Evolutionary conservation across 2,113 vertebrate genomes (phyloP).

Genomic region (Burhinus oedicnemus): DNA sequence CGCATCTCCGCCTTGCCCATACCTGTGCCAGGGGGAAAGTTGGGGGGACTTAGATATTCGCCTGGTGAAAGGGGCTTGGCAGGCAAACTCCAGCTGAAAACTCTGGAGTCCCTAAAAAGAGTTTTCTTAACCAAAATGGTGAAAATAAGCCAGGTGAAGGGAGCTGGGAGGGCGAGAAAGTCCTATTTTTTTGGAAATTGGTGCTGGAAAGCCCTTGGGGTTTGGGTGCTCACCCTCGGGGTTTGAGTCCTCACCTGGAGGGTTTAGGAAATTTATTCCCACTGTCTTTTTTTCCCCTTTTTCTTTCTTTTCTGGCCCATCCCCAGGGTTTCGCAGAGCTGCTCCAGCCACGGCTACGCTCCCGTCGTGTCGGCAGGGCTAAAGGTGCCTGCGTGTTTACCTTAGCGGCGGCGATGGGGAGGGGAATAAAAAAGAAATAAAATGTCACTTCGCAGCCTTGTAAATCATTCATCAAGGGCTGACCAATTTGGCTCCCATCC

Average conservation of each 20-base stretch:
- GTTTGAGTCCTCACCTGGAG: background rate
- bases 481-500: constrained; percentile 64
- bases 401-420: background rate
- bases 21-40: too few relatives aligned
- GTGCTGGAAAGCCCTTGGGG: background rate
- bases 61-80: background rate
- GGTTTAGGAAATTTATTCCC: background rate
- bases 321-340: background rate
- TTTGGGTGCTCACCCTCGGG: background rate
- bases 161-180: background rate
- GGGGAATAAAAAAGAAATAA: constrained; percentile 52
- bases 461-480: constrained; percentile 72
- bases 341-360: background rate
- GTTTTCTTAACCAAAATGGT: background rate
- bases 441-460: constrained; percentile 68
- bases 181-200: background rate
- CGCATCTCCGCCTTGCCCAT: too few relatives aligned
- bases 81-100: background rate
- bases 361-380: background rate
- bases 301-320: background rate
- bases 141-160: background rate
- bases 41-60: accelerated
- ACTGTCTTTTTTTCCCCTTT: background rate
- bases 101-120: background rate
- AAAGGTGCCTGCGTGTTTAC: constrained; percentile 52